Evolutionary conservation across 1,140 invertebrate species (phyloP).

Genomic region (Drosophila navojoa): DNA sequence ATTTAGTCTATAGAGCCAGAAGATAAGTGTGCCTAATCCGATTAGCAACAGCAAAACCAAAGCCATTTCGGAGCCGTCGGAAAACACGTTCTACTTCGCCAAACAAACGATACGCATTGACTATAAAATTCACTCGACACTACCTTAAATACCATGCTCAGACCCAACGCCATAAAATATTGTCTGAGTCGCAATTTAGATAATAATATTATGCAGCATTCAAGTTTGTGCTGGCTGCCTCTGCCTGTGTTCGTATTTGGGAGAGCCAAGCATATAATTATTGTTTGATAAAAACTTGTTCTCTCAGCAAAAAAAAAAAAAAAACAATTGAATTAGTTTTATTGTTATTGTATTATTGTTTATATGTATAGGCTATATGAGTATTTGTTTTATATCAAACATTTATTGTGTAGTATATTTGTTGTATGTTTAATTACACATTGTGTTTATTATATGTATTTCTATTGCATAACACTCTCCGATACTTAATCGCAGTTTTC

Average conservation of each 20-base stretch:
- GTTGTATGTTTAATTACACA: too few relatives aligned
- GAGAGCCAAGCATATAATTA: neutral
- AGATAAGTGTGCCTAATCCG: constrained; percentile 24
- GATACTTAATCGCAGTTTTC: too few relatives aligned
- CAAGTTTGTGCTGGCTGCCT: too few relatives aligned
- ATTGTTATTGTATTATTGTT: too few relatives aligned
- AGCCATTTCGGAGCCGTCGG: constrained; percentile 10
- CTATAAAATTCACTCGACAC: neutral
- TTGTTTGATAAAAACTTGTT: neutral
- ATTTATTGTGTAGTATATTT: neutral
- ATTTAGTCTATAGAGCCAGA: constrained; percentile 36
- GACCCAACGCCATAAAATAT: neutral
- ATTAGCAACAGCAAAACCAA: constrained; percentile 30
- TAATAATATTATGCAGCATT: neutral
- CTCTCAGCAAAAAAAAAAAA: neutral
- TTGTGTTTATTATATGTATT: too few relatives aligned
- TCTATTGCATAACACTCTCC: too few relatives aligned
- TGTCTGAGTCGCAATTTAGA: neutral
- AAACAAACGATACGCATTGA: neutral
- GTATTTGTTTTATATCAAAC: too few relatives aligned
- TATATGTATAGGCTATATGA: too few relatives aligned
- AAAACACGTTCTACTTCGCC: neutral
- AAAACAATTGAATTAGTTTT: too few relatives aligned
- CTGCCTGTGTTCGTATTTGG: neutral
- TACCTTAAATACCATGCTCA: neutral